Percentiles rank a stretch among this genome's conserved stretches.
phyloP scores from a whole-genome alignment of 2,113 vertebrate genomes.

The Syrmaticus mikado region DNA sequence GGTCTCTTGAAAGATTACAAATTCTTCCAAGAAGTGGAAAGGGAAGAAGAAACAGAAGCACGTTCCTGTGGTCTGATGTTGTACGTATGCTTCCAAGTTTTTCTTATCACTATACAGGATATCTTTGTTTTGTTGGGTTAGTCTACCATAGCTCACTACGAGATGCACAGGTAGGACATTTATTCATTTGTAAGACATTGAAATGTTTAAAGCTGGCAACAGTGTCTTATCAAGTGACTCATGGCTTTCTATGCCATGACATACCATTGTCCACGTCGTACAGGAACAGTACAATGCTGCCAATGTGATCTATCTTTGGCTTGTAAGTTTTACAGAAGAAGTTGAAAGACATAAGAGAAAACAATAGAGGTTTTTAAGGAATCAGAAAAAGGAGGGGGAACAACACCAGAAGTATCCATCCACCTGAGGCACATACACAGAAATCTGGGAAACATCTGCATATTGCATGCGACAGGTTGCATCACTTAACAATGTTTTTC shows the following conservation, averaged over 20 bases:
- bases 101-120: background rate
- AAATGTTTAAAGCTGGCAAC: background rate
- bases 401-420: slow-evolving; percentile 18
- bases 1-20: background rate
- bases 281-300: rapidly evolving
- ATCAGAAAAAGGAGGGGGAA: background rate
- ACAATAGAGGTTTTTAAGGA: background rate
- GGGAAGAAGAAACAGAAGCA: background rate
- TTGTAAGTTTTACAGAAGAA: background rate
- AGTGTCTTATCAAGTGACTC: background rate
- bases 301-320: background rate
- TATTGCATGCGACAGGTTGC: slow-evolving; percentile 49
- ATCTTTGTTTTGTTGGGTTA: background rate
- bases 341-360: background rate
- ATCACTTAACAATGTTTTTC: slow-evolving; percentile 53
- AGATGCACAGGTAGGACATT: background rate
- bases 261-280: background rate
- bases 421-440: slow-evolving; percentile 38
- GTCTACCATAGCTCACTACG: rapidly evolving
- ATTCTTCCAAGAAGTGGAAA: background rate
- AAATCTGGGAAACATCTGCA: slow-evolving; percentile 33
- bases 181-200: background rate
- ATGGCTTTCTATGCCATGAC: background rate
- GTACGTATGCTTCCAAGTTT: background rate
- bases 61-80: rapidly evolving